Evolutionary conservation across 2,797 vertebrate genomes (phyloP), one percentile per base, ranked within the genome.

Genomic region (Crotalus adamanteus): DNA sequence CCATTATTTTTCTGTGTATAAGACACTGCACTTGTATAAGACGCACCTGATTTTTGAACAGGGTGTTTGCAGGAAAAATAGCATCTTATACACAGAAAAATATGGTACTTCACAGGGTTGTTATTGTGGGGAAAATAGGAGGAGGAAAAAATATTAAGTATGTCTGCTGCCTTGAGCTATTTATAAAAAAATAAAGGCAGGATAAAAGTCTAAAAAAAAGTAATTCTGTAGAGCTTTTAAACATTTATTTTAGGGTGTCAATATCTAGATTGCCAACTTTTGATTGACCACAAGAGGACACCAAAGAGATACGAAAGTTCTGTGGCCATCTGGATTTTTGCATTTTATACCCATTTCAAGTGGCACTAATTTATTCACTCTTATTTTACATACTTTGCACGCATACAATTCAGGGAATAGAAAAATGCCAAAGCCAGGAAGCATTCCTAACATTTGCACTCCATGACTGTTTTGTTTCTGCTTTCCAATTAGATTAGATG

Each of bases 371-470:
- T 47, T 25, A 83, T 83, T 83, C 78, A 47, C 4, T 83, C 25
- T 83, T 83, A 83, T 83, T 83, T 42, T 28, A 60, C 12, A 91
- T 91, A n/a, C 0, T 2, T 83, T 60, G 4, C 89, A 47, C 3
- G 90, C 61, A 14, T 22, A 89, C 25, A 90, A 89, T 94, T 88
- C 88, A 94, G 59, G 16, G 37, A 59, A 87, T 69, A 86, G 83
- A 59, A 57, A 22, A 22, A 78, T 53, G 55, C 26, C 25, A 69
- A 90, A 87, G 59, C 63, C 6, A 26, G 47, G 31, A 28, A 56
- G 9, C 8, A 20, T 63, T 57, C 63, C 83, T 88, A 55, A 60
- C 18, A 53, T 93, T 91, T 88, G 57, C 18, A 55, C 16, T 92
- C 25, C 4, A 55, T 61, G 20, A 20, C 31, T 61, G 9, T 0